Base-by-base conservation (phyloP, 1,140 invertebrate genomes). In the Ceratosolen fusciceps region DNA sequence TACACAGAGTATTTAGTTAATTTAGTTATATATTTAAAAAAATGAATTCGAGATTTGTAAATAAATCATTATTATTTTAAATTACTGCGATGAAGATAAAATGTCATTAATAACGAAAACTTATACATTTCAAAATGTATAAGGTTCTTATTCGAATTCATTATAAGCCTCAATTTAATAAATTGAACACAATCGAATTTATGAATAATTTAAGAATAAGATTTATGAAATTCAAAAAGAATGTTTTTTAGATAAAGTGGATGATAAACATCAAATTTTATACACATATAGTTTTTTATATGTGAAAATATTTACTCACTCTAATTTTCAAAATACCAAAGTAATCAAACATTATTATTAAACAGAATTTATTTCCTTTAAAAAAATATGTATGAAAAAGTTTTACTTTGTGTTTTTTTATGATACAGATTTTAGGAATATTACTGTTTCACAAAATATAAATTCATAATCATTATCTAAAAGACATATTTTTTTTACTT, bases 1-100 rank as follows among this genome's bases (percentile, higher is more conserved):
- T 68, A 34, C 72, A 80, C 54, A 37, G n/a, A n/a, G n/a, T n/a
- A n/a, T n/a, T n/a, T n/a, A n/a, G n/a, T n/a, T n/a, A n/a, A n/a
- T n/a, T n/a, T n/a, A n/a, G 74, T 29, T 79, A 56, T 78, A 43
- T 68, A 21, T 47, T 21, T 43, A 70, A 31, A 26, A 24, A 24
- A 70, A 70, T 43, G 9, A 19, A 60, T 79, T 79, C n/a, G 52
- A 65, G 26, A 52, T 49, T 37, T 79, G 77, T 79, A 79, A n/a
- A 79, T 79, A 79, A 73, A 73, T 79, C 5, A 49, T 49, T 67
- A 73, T 54, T 65, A 12, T 52, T 12, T 21, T 54, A 21, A 65
- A 79, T 79, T 14, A 4, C 62, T 65, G 58, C 37, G 56, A 34
- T 43, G 31, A 14, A 78, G n/a, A 37, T 7, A 26, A 77, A 19